Conservation (phyloP, 2,888 invertebrate species). For the Dynastes tityus region DNA sequence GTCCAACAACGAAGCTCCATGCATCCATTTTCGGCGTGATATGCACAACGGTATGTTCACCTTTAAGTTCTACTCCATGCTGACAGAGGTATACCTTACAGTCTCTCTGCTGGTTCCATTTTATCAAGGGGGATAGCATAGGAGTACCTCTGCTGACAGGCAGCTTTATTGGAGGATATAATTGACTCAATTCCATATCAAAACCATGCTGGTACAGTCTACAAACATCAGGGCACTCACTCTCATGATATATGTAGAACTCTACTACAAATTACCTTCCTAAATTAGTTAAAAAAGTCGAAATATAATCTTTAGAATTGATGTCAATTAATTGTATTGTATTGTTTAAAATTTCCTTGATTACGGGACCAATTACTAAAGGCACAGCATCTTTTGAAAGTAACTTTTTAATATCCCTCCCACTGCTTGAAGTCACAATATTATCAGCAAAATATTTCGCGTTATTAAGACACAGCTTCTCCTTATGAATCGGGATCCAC, state of each 20-base stretch:
- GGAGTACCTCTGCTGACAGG: conserved; percentile 92
- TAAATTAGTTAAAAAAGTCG: conserved; percentile 14
- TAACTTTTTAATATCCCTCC: neutral
- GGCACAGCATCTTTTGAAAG: neutral
- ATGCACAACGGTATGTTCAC: conserved; percentile 77
- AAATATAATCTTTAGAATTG: conserved; percentile 9
- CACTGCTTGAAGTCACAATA: neutral
- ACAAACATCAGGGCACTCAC: conserved; percentile 59
- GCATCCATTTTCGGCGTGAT: conserved; percentile 75
- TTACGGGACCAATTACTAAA: neutral
- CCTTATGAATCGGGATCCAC: neutral
- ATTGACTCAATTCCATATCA: conserved; percentile 78
- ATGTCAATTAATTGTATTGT: neutral
- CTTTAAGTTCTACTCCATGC: conserved; percentile 78
- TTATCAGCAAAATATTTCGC: neutral
- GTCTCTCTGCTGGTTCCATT: conserved; percentile 89
- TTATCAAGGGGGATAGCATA: conserved; percentile 86
- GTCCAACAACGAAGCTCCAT: conserved; percentile 74
- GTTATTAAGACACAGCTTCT: neutral
- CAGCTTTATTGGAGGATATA: conserved; percentile 71
- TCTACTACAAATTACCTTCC: conserved; percentile 30
- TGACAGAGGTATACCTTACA: conserved; percentile 82
- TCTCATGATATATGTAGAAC: too few relatives aligned
- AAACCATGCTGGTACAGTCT: conserved; percentile 86
- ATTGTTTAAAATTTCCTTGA: neutral